Conservation (phyloP, 2,113 vertebrate species). For the Mesocricetus auratus region DNA sequence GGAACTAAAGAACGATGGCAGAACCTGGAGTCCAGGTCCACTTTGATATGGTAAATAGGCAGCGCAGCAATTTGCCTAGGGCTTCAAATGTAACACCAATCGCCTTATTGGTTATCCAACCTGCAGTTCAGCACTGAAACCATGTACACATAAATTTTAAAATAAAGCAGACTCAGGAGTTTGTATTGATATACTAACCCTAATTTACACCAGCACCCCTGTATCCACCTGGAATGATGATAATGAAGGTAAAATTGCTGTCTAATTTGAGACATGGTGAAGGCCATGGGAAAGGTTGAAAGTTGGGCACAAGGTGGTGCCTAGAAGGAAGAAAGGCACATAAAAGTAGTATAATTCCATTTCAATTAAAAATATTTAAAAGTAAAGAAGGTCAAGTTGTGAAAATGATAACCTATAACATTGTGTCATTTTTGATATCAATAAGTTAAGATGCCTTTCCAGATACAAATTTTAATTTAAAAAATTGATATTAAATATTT, state of each 20-base stretch:
- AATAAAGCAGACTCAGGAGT: not conserved
- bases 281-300: not conserved
- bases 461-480: not conserved
- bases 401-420: not conserved
- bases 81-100: not conserved
- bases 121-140: not conserved
- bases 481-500: not conserved
- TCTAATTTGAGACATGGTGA: too few species aligned
- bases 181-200: not conserved
- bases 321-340: not conserved
- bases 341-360: not conserved
- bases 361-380: not conserved
- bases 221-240: not conserved
- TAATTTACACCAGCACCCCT: accelerated
- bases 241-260: not conserved
- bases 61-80: not conserved
- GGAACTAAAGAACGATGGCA: not conserved
- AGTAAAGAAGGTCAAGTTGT: not conserved
- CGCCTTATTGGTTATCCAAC: not conserved
- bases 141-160: not conserved
- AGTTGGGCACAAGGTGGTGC: not conserved
- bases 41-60: not conserved
- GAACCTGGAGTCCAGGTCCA: not conserved
- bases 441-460: not conserved
- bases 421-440: not conserved